Percentiles rank a stretch among this genome's conserved stretches.
These are phyloP conservation scores for Drosophila robusta DNA, from an alignment of 2,888 invertebrate genomes.

Conservation along the genomic window DNA sequence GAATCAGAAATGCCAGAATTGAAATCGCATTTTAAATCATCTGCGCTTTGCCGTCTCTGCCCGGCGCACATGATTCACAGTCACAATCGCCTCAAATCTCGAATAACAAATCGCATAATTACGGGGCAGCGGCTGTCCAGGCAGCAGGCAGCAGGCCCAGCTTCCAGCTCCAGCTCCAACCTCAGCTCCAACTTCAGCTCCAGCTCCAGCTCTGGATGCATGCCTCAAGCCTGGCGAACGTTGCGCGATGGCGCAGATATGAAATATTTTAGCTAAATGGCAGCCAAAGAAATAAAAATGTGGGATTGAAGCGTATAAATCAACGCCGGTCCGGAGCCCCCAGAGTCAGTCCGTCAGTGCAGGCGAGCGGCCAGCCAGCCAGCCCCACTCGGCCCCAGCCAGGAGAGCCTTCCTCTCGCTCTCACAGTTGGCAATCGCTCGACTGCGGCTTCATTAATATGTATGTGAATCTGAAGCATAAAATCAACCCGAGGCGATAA, in stretches of 20 bases:
- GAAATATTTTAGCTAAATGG: constrained; percentile 83
- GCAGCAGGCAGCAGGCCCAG: constrained; percentile 2
- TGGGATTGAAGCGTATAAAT: constrained; percentile 84
- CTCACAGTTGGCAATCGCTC: constrained; percentile 18
- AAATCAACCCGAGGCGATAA: constrained; percentile 79
- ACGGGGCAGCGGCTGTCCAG: constrained; percentile 81
- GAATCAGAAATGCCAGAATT: constrained; percentile 83
- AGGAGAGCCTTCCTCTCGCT: constrained; percentile 12
- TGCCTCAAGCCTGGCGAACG: constrained; percentile 53
- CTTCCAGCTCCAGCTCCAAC: constrained; percentile 12
- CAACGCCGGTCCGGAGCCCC: constrained; percentile 53
- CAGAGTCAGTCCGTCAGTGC: constrained; percentile 32
- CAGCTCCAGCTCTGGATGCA: constrained; percentile 27
- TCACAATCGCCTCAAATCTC: constrained; percentile 84
- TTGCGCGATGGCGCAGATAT: constrained; percentile 76
- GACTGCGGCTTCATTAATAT: constrained; percentile 68
- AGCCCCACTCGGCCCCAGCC: constrained; percentile 1
- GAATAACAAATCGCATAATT: constrained; percentile 85
- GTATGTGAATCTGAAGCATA: constrained; percentile 65
- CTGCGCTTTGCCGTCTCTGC: constrained; percentile 46
- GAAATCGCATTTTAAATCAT: constrained; percentile 85
- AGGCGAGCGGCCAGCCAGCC: constrained; percentile 4
- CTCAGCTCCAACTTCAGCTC: constrained; percentile 25
- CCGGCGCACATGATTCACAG: constrained; percentile 78
- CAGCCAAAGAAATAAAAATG: constrained; percentile 82